Evolutionary conservation across 92 coral and sea anemone species (phyloP), one percentile per base, ranked within the genome.

Genomic region (Paramuricea clavata): DNA sequence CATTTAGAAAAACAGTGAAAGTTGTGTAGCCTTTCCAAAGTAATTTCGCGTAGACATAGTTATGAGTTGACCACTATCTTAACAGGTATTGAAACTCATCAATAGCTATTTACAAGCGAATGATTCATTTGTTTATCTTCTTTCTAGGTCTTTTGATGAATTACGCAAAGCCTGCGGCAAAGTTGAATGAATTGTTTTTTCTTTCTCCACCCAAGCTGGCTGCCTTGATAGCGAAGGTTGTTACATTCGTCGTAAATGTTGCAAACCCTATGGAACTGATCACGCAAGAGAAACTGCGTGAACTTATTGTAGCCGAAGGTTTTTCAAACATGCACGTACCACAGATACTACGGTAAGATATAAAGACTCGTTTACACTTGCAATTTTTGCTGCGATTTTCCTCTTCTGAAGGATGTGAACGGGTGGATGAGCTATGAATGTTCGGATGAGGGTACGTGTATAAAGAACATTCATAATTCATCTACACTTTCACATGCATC

Each of bases 131-230:
- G 1, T 27, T 12, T 28, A 2, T 12, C 28, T 65, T 26, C 25
- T 49, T 12, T 23, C 19, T 86, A 96, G 99, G 99, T 65, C 91
- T 96, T 0, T 75, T 94, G 31, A 88, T 97, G 28, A 93, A 97
- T 79, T 89, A 85, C 35, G 99, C 93, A 17, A 93, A 97, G 59
- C 99, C 99, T 5, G 90, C 93, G 19, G 89, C 93, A 57, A 95
- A 92, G 72, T 69, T 97, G 83, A 91, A 87, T 43, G 95, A 94
- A 62, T 61, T 94, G 22, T 94, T 91, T 89, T 97, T 97, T 59
- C 88, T 91, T 5, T 89, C 87, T 16, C 99, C 99, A 12, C 88
- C 91, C 42, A 94, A 98, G 95, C 87, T 97, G 52, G 92, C 91
- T 71, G 91, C 93, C 60, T 62, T 92, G 89, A 81, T 93, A 26